Percentiles rank a stretch among this genome's conserved stretches.
Evolutionary conservation across 2,888 invertebrate species (phyloP).

Genomic region (Dynastes grantii): DNA sequence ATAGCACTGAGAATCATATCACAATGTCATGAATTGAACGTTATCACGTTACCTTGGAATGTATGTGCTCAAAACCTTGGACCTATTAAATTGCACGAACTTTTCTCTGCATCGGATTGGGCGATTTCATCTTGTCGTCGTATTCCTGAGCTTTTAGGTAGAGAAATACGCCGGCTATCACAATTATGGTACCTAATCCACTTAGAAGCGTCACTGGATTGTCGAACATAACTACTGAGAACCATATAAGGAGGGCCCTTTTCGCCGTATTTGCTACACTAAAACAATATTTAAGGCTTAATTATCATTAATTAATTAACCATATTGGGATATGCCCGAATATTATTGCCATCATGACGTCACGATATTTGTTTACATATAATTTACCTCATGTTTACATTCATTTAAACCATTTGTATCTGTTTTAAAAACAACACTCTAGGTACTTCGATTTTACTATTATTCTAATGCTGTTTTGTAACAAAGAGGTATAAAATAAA

Average conservation of each 20-base stretch:
- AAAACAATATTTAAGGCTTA: constrained; percentile 59
- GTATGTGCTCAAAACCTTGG: constrained; percentile 1
- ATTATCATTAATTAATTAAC: not conserved
- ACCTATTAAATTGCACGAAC: constrained; percentile 67
- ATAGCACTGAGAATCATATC: constrained; percentile 44
- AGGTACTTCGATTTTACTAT: too few relatives aligned
- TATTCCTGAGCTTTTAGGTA: constrained; percentile 83
- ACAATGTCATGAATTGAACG: constrained; percentile 45
- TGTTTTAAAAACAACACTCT: too few relatives aligned
- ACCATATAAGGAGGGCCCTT: constrained; percentile 84
- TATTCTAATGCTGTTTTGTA: too few relatives aligned
- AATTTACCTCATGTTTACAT: too few relatives aligned
- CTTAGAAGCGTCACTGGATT: constrained; percentile 83
- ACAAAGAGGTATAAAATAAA: too few relatives aligned
- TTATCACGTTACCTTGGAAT: constrained; percentile 9
- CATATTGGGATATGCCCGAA: too few relatives aligned
- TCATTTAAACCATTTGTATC: too few relatives aligned
- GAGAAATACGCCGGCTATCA: constrained; percentile 81
- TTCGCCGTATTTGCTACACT: constrained; percentile 88
- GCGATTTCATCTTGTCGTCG: constrained; percentile 69
- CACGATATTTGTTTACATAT: too few relatives aligned
- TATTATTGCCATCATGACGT: too few relatives aligned
- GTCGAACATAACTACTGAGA: constrained; percentile 82
- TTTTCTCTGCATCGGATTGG: constrained; percentile 67
- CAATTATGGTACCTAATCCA: constrained; percentile 80